phyloP scores from a whole-genome alignment of 2,797 vertebrate species.

The Hippocampus kuda region DNA sequence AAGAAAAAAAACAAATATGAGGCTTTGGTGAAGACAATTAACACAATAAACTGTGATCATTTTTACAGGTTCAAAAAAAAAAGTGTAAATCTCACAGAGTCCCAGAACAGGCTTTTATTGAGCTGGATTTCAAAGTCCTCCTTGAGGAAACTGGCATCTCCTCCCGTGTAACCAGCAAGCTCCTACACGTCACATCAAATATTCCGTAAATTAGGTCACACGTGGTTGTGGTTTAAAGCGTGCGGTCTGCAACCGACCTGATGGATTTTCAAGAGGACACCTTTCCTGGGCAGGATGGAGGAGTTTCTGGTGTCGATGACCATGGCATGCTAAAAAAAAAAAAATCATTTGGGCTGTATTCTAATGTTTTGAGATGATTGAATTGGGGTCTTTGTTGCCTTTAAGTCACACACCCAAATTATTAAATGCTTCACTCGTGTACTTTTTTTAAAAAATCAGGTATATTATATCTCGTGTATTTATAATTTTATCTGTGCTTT shows the following conservation, averaged over 20 bases:
- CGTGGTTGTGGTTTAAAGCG: background rate
- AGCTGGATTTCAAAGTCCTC: constrained; percentile 94
- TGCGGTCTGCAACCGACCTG: constrained; percentile 69
- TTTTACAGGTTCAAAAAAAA: background rate
- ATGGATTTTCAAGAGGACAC: constrained; percentile 88
- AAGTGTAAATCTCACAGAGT: constrained; percentile 73
- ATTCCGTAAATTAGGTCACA: background rate
- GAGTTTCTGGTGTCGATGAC: constrained; percentile 90
- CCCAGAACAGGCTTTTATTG: constrained; percentile 79
- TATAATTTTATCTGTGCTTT: no score
- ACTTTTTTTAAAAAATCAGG: no score
- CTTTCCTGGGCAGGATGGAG: constrained; percentile 81
- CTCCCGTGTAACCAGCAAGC: constrained; percentile 87
- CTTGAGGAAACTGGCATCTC: constrained; percentile 89
- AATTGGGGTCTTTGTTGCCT: no score
- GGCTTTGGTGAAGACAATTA: background rate
- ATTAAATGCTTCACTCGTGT: no score
- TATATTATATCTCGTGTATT: no score
- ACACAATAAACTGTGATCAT: background rate
- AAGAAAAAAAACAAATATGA: background rate
- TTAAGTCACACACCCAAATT: no score
- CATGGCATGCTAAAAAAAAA: constrained; percentile 80
- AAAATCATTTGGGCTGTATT: no score
- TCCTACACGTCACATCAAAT: constrained; percentile 65
- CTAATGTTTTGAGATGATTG: no score